Evolutionary conservation across 92 coral and sea anemone species (phyloP), one percentile per base, ranked within the genome.

Genomic region (Plumapathes pennacea): DNA sequence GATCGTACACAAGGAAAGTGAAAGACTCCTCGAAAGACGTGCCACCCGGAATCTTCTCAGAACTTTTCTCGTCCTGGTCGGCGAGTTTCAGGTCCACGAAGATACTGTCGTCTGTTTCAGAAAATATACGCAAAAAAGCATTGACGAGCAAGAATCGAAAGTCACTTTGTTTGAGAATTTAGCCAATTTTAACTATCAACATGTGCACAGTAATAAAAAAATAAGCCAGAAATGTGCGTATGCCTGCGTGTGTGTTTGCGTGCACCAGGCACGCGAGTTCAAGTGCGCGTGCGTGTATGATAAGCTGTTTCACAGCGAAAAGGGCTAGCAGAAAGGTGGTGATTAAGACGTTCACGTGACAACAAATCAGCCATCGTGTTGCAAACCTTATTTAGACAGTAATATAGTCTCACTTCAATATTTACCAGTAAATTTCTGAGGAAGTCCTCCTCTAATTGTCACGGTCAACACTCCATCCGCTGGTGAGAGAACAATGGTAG

Each of bases 391-490:
- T 24, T 20, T 20, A 7, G 0, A 14, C 25, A 43, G 42, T 1
- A 19, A 5, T 2, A 10, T 15, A 7, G 7, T 12, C 25, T 19
- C 37, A n/a, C 47, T 32, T 21, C 25, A 7, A 10, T 0, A n/a
- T 21, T 46, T 47, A 83, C 89, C 89, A 45, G 89, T 67, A 17
- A 82, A 67, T 43, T 75, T 79, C 24, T 76, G 75, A 0, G 85
- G 89, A 55, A 76, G 50, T 8, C 97, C 94, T 80, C 95, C 95
- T 25, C 76, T 80, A 4, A 72, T 69, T 13, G 76, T 71, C 14
- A 85, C 75, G 34, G 97, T 89, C 38, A 89, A 37, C 10, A 89
- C 58, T 19, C 94, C 97, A 64, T 72, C 71, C 5, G 97, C 97
- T 89, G 54, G n/a, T n/a, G n/a, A n/a, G n/a, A n/a, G n/a, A n/a